Evolutionary conservation across 1,140 invertebrate genomes (phyloP), one percentile per base, ranked within the genome.

Genomic region (Drosophila mayri): DNA sequence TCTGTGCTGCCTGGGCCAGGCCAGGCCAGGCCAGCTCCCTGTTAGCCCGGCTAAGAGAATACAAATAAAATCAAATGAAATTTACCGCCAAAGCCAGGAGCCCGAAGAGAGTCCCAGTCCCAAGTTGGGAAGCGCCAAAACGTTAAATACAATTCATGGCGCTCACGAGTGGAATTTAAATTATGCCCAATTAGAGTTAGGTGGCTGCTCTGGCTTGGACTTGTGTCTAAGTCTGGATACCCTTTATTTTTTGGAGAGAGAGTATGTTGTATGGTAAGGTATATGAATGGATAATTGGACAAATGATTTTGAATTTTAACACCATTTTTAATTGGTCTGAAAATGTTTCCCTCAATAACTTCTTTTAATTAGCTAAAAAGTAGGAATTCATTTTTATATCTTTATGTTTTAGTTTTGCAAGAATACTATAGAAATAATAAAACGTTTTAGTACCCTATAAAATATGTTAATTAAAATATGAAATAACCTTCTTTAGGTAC

Each of bases 111-210:
- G 80, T 44, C 74, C 44, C 59, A 52, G 55, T 63, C 74, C 60
- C 78, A 85, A 85, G 75, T 79, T 90, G 82, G 86, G 85, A 90
- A 90, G 85, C 85, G 85, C 86, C 85, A 90, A 90, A 88, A 90
- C 85, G 77, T 90, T 88, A 90, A 88, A 88, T 87, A 83, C 84
- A 87, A 87, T 88, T 88, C 84, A 88, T 88, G 84, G 86, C 85
- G 85, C 85, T 90, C 85, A 90, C 85, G 85, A 90, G 62, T 79
- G 85, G 85, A 90, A 90, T 90, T 90, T 90, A 90, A 90, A 90
- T 90, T 90, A 90, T 90, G 85, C 86, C 85, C 85, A 90, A 90
- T 90, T 90, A 90, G 85, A 90, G 85, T 81, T 90, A 90, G 81
- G 85, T 90, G 86, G 78, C 54, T 72, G 68, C 66, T 72, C 25